Evolutionary conservation across 2,113 vertebrate genomes (phyloP).

Genomic region (Brachyhypopomus gauderio): DNA sequence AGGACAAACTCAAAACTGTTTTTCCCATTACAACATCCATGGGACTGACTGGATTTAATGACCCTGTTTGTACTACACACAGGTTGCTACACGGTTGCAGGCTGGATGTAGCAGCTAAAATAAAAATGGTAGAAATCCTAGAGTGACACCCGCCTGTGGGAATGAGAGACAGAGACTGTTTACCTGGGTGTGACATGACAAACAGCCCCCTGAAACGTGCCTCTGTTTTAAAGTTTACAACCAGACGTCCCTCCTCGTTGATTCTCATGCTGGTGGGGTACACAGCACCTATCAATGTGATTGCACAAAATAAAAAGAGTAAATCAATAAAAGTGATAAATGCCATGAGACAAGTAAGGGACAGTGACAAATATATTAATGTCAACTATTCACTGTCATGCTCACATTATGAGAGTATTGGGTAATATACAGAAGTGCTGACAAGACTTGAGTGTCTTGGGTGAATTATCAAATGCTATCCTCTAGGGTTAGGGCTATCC

Average conservation of each 20-base stretch:
- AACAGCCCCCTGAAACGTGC: slow-evolving; percentile 83
- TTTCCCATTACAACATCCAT: too few relatives aligned
- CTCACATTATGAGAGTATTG: neutral
- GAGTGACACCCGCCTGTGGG: neutral
- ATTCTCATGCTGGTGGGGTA: slow-evolving; percentile 89
- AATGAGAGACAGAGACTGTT: slow-evolving; percentile 39
- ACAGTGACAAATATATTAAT: too few relatives aligned
- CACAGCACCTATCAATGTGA: slow-evolving; percentile 74
- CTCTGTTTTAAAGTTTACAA: slow-evolving; percentile 85
- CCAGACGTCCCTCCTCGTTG: slow-evolving; percentile 80
- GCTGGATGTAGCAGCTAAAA: slow-evolving; percentile 10
- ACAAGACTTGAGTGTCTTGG: neutral
- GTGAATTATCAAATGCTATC: neutral
- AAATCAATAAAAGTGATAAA: neutral
- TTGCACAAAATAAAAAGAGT: slow-evolving; percentile 53
- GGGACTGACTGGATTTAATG: slow-evolving; percentile 4
- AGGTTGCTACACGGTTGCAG: neutral
- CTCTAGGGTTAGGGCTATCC: neutral
- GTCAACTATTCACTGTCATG: too few relatives aligned
- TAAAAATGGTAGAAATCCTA: neutral
- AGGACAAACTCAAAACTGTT: too few relatives aligned
- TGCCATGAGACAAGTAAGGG: too few relatives aligned
- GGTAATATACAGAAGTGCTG: slow-evolving; percentile 6
- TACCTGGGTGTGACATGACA: slow-evolving; percentile 82
- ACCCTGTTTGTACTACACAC: neutral